Base-by-base conservation (phyloP, 2,888 invertebrate species). In the Pristionchus mayeri region DNA sequence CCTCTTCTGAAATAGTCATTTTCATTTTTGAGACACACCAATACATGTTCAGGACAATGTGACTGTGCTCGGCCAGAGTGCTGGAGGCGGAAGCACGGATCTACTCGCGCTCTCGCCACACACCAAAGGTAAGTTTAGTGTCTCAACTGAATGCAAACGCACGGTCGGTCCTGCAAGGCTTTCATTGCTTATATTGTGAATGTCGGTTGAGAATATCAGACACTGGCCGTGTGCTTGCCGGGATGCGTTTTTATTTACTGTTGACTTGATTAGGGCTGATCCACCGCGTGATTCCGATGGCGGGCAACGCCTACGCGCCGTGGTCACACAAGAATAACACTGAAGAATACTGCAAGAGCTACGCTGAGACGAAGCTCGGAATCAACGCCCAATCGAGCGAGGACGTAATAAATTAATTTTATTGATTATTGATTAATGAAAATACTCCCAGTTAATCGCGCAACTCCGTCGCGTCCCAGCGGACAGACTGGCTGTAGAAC, bases 291-390 rank as follows among this genome's bases (percentile, higher is more conserved):
- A 50, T 78, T 18, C 76, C 76, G 6, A 78, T 78, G 76, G 76
- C 76, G 3, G 76, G 76, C 0, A 78, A 78, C 34, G 76, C 76
- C 4, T 24, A 30, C n/a, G 76, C 76, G 0, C 30, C 76, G 21
- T 78, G 76, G 76, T 50, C 76, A 21, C 76, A 78, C 24, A 37
- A 30, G n/a, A 50, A 48, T 4, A 16, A 48, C 0, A 50, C 13
- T n/a, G 50, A 16, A 2, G 30, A 48, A 4, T 78, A n/a, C 76
- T 27, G 50, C 50, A 78, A 27, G 34, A 40, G 50, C n/a, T 78
- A 50, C 76, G 76, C 76, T 3, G 76, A 78, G 76, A 71, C 71
- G 11, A 78, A 78, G 50, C 30, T 78, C 24, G 76, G 76, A 27
- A 78, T 78, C 30, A 37, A 50, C 16, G 76, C 76, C 0, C 50